Conservation (phyloP, 2,888 invertebrate species). For the Cosmia pyralina region DNA sequence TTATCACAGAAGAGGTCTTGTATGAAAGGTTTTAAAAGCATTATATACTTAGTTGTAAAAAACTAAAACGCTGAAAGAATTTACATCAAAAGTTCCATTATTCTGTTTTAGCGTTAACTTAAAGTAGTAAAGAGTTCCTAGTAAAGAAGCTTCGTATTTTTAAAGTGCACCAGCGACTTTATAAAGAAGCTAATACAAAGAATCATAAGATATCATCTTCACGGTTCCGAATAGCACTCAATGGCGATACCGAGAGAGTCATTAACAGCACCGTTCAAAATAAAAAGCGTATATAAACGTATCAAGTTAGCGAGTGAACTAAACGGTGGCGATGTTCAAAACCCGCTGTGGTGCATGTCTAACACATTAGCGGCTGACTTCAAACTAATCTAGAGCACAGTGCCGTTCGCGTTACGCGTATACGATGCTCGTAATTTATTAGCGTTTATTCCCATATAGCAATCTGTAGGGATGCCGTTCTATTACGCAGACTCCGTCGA, state of each 20-base stretch:
- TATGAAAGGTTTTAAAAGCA: not conserved
- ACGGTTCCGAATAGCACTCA: slow-evolving; percentile 64
- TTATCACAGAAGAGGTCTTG: not conserved
- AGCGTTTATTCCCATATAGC: slow-evolving; percentile 89
- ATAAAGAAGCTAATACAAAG: slow-evolving; percentile 34
- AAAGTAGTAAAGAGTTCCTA: slow-evolving; percentile 10
- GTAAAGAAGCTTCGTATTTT: slow-evolving; percentile 12
- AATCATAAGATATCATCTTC: slow-evolving; percentile 67
- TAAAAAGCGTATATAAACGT: slow-evolving; percentile 51
- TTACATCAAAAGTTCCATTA: slow-evolving; percentile 30
- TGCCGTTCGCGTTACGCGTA: slow-evolving; percentile 85
- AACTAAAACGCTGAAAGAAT: not conserved
- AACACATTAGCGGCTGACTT: slow-evolving; percentile 86
- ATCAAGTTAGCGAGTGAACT: slow-evolving; percentile 43
- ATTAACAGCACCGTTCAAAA: slow-evolving; percentile 46
- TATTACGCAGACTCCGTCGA: slow-evolving; percentile 90
- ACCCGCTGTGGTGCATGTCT: slow-evolving; percentile 71
- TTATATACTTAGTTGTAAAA: slow-evolving; percentile 11
- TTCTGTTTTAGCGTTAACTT: slow-evolving; percentile 23
- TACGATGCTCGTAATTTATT: slow-evolving; percentile 89
- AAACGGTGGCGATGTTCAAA: slow-evolving; percentile 56
- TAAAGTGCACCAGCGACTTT: slow-evolving; percentile 38
- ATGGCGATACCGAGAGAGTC: slow-evolving; percentile 56
- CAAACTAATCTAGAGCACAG: slow-evolving; percentile 89
- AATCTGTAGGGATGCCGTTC: slow-evolving; percentile 89